Percentiles rank a stretch among this genome's conserved stretches.
phyloP scores from a whole-genome alignment of 2,888 invertebrate species.

The Beris chalybata region DNA sequence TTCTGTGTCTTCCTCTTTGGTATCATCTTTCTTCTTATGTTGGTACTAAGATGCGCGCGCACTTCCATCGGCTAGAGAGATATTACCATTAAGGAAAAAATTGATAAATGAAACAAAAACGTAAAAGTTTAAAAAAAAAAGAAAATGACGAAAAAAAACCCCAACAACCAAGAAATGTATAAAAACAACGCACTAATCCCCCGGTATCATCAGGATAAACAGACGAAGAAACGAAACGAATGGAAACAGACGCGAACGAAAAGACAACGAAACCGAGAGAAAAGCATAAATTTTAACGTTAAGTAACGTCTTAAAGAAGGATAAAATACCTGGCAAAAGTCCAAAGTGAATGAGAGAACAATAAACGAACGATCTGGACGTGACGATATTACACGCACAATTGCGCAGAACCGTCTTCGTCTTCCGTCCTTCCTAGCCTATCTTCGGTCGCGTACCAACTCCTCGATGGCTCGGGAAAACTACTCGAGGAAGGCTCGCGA shows the following conservation, averaged over 20 bases:
- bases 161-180: too few species aligned
- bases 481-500: not conserved
- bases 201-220: too few species aligned
- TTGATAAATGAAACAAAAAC: constrained; percentile 29
- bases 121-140: constrained; percentile 4
- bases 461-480: not conserved
- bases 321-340: not conserved
- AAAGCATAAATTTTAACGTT: constrained; percentile 17
- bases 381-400: constrained; percentile 30
- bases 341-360: not conserved
- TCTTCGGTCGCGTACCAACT: not conserved
- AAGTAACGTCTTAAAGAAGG: constrained; percentile 8
- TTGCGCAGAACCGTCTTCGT: constrained; percentile 21
- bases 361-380: constrained; percentile 25
- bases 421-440: constrained; percentile 11
- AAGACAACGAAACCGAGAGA: not conserved
- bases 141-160: too few species aligned
- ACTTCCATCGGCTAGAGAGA: constrained; percentile 9
- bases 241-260: not conserved
- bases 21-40: constrained; percentile 7
- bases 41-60: not conserved
- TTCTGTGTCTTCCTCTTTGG: constrained; percentile 21
- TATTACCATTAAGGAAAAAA: constrained; percentile 21
- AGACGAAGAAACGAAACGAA: not conserved
- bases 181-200: too few species aligned